Percentiles rank a stretch among this genome's conserved stretches.
Evolutionary conservation across 1,140 invertebrate species (phyloP).

Genomic region (Phymorhynchus buccinoides): DNA sequence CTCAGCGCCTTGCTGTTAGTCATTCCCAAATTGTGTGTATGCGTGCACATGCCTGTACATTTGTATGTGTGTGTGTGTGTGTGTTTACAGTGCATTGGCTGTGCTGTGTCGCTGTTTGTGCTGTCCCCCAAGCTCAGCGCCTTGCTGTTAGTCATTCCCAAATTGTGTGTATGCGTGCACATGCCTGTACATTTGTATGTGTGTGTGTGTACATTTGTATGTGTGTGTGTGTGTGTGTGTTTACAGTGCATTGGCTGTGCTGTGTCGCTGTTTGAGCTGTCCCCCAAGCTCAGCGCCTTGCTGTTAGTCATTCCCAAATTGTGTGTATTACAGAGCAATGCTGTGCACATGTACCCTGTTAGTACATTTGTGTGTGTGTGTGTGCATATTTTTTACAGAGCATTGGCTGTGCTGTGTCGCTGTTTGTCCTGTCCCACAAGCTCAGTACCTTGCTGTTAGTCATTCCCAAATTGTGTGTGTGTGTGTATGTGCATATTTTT

Average conservation of each 20-base stretch:
- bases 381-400: conserved; percentile 5
- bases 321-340: too few species aligned
- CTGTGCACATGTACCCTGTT: too few species aligned
- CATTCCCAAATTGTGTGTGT: neutral
- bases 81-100: neutral
- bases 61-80: too few species aligned
- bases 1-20: too few species aligned
- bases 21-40: too few species aligned
- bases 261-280: neutral
- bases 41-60: too few species aligned
- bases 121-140: too few species aligned
- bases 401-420: neutral
- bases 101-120: neutral
- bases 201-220: neutral
- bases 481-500: neutral
- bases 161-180: neutral
- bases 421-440: too few species aligned
- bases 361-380: neutral
- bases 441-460: too few species aligned
- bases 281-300: too few species aligned
- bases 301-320: too few species aligned
- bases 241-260: neutral
- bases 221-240: neutral
- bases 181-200: neutral
- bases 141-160: neutral